Evolutionary conservation across 2,113 vertebrate species (phyloP).

Genomic region (Callionymus lyra): DNA sequence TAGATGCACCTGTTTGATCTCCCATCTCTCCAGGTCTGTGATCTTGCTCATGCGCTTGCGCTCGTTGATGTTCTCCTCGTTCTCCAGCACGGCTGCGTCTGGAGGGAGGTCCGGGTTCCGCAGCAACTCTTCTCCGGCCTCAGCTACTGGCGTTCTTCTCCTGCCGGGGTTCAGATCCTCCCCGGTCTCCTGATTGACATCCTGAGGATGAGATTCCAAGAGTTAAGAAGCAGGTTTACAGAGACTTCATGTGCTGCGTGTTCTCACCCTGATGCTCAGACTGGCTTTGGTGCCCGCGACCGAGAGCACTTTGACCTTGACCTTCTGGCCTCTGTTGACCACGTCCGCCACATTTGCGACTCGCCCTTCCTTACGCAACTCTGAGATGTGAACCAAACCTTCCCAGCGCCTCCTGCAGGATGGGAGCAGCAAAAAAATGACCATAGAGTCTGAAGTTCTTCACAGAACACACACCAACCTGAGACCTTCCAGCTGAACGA

Average conservation of each 20-base stretch:
- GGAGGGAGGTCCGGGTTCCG: slow-evolving; percentile 92
- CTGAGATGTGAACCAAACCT: slow-evolving; percentile 94
- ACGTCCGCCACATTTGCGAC: slow-evolving; percentile 96
- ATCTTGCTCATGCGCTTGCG: slow-evolving; percentile 94
- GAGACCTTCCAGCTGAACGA: slow-evolving; percentile 93
- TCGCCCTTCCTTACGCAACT: slow-evolving; percentile 86
- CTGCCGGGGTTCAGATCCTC: slow-evolving; percentile 94
- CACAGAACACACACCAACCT: slow-evolving; percentile 60
- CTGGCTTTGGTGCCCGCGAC: slow-evolving; percentile 98
- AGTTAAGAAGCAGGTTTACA: too few species aligned
- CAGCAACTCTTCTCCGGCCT: slow-evolving; percentile 82
- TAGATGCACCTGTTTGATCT: slow-evolving; percentile 94
- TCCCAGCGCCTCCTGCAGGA: slow-evolving; percentile 89
- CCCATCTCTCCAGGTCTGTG: slow-evolving; percentile 96
- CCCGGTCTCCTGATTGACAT: slow-evolving; percentile 94
- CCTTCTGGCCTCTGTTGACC: slow-evolving; percentile 94
- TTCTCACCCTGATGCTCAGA: slow-evolving; percentile 92
- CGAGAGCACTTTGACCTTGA: slow-evolving; percentile 94
- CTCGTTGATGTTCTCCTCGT: slow-evolving; percentile 88
- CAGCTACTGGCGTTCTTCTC: slow-evolving; percentile 79
- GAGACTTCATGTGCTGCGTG: too few species aligned
- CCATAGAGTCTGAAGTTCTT: too few species aligned
- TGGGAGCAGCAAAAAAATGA: neutral
- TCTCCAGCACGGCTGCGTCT: slow-evolving; percentile 83
- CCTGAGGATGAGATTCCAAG: too few species aligned